Conservation (phyloP, 23 tunicate species). For the Aplidium turbinatum region DNA sequence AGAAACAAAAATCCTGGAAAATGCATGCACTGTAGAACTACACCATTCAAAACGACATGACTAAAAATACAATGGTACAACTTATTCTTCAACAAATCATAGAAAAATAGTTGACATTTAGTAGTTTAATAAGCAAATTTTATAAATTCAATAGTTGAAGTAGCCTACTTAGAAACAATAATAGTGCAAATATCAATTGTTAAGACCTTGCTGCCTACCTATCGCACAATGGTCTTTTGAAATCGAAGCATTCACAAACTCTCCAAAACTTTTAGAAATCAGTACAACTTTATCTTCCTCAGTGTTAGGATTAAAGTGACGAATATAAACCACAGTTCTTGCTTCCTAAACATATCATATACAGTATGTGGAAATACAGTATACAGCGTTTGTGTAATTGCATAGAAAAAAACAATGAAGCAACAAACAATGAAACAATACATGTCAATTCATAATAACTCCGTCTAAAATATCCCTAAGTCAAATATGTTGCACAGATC, state of each 20-base stretch:
- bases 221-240: constrained; percentile 49
- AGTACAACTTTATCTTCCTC: constrained; percentile 50
- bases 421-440: too few relatives aligned
- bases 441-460: too few relatives aligned
- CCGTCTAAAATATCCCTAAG: too few relatives aligned
- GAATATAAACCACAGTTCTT: constrained; percentile 13
- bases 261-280: constrained; percentile 14
- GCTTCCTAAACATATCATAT: not conserved
- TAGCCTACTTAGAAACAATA: not conserved
- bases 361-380: not conserved
- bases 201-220: constrained; percentile 24
- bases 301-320: constrained; percentile 35
- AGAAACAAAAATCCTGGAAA: too few relatives aligned
- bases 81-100: too few relatives aligned
- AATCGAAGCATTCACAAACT: constrained; percentile 52
- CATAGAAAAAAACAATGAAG: not conserved
- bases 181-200: not conserved
- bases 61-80: too few relatives aligned
- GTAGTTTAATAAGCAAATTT: too few relatives aligned
- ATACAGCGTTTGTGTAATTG: not conserved
- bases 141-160: too few relatives aligned
- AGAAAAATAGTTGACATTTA: too few relatives aligned
- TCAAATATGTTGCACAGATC: too few relatives aligned
- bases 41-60: too few relatives aligned
- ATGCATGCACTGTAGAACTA: too few relatives aligned